Conservation (phyloP, 2,888 invertebrate genomes). For the Drosophila percnosoma region DNA sequence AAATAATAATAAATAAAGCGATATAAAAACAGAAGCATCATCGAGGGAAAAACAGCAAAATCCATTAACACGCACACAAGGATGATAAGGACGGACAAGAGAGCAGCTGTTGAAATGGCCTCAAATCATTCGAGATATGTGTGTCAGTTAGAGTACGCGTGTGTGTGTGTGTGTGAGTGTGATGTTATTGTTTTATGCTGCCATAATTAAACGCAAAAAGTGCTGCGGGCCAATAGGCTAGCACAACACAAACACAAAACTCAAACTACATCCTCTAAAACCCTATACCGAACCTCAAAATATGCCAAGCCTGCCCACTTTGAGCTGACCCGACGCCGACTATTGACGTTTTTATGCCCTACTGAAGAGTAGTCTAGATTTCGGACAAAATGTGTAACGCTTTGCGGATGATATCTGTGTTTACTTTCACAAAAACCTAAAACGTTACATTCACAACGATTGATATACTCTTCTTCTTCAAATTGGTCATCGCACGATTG, state of each 20-base stretch:
- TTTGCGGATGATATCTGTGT: background rate
- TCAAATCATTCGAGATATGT: background rate
- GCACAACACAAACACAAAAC: constrained; percentile 35
- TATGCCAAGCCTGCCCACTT: background rate
- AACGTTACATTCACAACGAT: background rate
- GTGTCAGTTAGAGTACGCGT: background rate
- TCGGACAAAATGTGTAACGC: background rate
- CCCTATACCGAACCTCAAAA: background rate
- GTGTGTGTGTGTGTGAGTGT: constrained; percentile 13
- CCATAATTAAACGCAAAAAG: constrained; percentile 60
- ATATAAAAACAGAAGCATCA: constrained; percentile 8
- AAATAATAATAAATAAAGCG: constrained; percentile 7
- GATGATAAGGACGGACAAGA: constrained; percentile 20
- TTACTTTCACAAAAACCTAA: too few species aligned
- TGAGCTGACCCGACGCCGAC: constrained; percentile 19
- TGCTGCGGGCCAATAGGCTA: constrained; percentile 54
- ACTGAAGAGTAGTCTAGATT: background rate
- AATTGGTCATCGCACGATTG: background rate
- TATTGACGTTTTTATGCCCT: background rate
- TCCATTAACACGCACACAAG: constrained; percentile 64
- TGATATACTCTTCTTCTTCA: background rate
- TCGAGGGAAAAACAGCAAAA: constrained; percentile 52
- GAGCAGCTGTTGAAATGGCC: constrained; percentile 47
- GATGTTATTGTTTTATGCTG: constrained; percentile 55
- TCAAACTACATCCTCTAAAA: constrained; percentile 18